Conservation (phyloP, 64 coral and sea anemone species). For the Platygyra sinensis region DNA sequence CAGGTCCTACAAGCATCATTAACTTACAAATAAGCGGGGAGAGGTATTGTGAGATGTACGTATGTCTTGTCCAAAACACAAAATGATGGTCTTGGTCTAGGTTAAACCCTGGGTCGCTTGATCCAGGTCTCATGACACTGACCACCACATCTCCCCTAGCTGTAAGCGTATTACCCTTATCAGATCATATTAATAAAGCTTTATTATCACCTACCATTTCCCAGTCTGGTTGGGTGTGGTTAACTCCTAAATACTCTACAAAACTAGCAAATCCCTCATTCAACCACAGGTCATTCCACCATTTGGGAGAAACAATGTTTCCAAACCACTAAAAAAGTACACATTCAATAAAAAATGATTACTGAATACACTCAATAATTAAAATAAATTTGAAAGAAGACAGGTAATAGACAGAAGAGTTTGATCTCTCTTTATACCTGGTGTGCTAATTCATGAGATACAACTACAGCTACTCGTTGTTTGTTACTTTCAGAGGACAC, state of each 20-base stretch:
- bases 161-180: too few relatives aligned
- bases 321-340: slow-evolving; percentile 80
- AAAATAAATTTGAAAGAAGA: not conserved
- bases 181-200: not conserved
- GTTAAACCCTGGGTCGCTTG: too few relatives aligned
- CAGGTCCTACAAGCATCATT: too few relatives aligned
- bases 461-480: slow-evolving; percentile 65
- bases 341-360: not conserved
- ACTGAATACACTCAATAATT: not conserved
- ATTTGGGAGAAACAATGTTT: slow-evolving; percentile 87
- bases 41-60: too few relatives aligned
- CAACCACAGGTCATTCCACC: slow-evolving; percentile 95
- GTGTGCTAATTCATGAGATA: slow-evolving; percentile 92
- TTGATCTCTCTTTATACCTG: slow-evolving; percentile 58
- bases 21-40: too few relatives aligned
- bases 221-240: slow-evolving; percentile 76
- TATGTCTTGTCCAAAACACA: too few relatives aligned
- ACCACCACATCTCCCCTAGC: too few relatives aligned
- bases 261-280: slow-evolving; percentile 93
- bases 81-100: too few relatives aligned
- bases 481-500: slow-evolving; percentile 85
- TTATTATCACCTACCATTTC: slow-evolving; percentile 48
- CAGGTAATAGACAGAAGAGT: not conserved
- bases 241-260: slow-evolving; percentile 82
- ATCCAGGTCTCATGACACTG: too few relatives aligned